phyloP scores from a whole-genome alignment of 2,797 vertebrate species.

The Eutrigla gurnardus region DNA sequence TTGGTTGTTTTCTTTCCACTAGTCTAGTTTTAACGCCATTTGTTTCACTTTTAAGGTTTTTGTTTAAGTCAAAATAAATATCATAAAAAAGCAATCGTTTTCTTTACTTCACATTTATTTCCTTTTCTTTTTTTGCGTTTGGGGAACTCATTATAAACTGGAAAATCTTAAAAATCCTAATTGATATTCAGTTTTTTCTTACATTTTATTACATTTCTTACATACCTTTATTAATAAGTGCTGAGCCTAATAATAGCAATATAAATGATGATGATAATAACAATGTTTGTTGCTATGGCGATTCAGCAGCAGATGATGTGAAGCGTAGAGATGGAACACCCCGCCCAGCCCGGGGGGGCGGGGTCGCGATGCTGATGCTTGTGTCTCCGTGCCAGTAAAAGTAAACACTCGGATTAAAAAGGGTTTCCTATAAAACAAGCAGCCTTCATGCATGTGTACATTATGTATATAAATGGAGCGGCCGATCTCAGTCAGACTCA shows the following conservation, averaged over 20 bases:
- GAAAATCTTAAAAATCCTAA: neutral
- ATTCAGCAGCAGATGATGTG: no score
- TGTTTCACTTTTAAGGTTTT: no score
- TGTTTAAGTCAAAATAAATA: no score
- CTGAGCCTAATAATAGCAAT: no score
- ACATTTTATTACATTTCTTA: no score
- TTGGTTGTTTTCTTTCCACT: no score
- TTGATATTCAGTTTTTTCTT: neutral
- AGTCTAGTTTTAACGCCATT: no score
- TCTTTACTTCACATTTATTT: neutral
- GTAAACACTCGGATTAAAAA: neutral
- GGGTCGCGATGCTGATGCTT: neutral
- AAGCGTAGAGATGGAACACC: neutral
- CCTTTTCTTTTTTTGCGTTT: neutral
- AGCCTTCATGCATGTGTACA: neutral
- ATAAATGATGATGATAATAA: no score
- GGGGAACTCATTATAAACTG: neutral
- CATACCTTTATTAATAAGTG: no score
- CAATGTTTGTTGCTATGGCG: no score
- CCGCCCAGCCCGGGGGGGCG: neutral
- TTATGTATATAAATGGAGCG: conserved; percentile 18
- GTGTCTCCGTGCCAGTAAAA: neutral
- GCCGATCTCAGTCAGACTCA: rapidly evolving
- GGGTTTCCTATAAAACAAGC: neutral
- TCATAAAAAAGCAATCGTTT: no score